Evolutionary conservation across 2,797 vertebrate genomes (phyloP), one percentile per base, ranked within the genome.

Genomic region (Hylomyscus alleni): DNA sequence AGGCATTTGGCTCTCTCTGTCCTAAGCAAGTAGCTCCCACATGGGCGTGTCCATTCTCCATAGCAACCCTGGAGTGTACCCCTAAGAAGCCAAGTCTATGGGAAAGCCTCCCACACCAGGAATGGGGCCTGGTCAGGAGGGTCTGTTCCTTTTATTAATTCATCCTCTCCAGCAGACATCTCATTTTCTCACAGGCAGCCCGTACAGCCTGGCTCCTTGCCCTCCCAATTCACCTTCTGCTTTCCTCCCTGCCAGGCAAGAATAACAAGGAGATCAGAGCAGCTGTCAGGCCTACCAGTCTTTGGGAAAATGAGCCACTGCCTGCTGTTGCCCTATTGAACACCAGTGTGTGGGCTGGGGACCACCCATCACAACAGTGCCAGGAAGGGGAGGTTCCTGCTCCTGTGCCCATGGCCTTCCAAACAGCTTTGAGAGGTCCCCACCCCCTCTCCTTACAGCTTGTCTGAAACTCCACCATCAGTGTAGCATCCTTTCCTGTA

Each of bases 121-220:
- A 83, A 85, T 12, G 47, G 80, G 50, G 60, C 83, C n/a, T 29
- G 94, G 87, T 87, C 94, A 81, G 72, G 31, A 82, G 90, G 58
- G 95, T 93, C 72, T n/a, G 29, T 73, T 87, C 24, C 80, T 97
- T 95, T 95, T 89, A 96, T 94, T 97, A 97, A 97, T 95, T 90
- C 95, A 89, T 88, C 89, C 87, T 81, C 75, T n/a, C 80, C 34
- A 76, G 90, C 82, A 83, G 93, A 94, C 82, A 96, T 95, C 94
- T 96, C 97, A 93, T 97, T 96, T 97, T 97, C 96, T 94, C 52
- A 4, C 84, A 88, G 94, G 75, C 13, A 10, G 95, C 85, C 88
- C 0, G 0, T 0, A 8, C 75, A 89, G 93, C 56, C 89, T 52
- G 34, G 80, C 67, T 96, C 62, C 47, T 90, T 6, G 1, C 7